Evolutionary conservation across 2,113 vertebrate species (phyloP), one percentile per base, ranked within the genome.

Genomic region (Hirundichthys speculiger): DNA sequence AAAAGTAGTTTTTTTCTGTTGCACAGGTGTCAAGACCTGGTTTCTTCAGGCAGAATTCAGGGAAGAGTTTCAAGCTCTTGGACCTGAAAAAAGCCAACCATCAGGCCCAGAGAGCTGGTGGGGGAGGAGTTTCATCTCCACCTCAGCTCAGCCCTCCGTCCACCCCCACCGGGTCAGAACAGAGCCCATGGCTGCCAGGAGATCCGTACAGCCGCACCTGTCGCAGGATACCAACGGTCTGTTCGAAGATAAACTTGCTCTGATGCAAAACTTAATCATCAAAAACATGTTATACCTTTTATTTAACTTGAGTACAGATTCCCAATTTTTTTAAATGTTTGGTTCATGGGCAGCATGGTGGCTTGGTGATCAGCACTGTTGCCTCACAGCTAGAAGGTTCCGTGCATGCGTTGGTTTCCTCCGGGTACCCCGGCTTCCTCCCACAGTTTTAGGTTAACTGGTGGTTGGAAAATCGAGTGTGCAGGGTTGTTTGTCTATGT

Each of bases 171-270:
- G 94, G 92, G 27, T 92, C 92, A 1, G 94, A 95, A 10, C 92
- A 94, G 62, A 90, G 88, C 0, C 83, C 91, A 69, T 95, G 94
- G 89, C 86, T 88, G 34, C 82, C 93, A 0, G 93, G 93, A 70
- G 95, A 95, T 69, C 75, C 85, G 1, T 94, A 93, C 70, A 90
- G 93, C 24, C 93, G 93, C 49, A 92, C 90, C 56, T 94, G 88
- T 82, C 94, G 91, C 68, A 97, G 94, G 88, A 95, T 95, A 80
- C 94, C 96, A 21, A 96, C 93, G 90, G 96, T 97, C 83, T 62
- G 6, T 25, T 40, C 18, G n/a, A 0, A 27, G 19, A 16, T 16
- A 46, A 4, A 13, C 14, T 0, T 18, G 39, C 45, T 39, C 2
- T 14, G 6, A n/a, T n/a, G n/a, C n/a, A n/a, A n/a, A n/a, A n/a